phyloP scores from a whole-genome alignment of 2,113 vertebrate genomes.

The Myodes glareolus region DNA sequence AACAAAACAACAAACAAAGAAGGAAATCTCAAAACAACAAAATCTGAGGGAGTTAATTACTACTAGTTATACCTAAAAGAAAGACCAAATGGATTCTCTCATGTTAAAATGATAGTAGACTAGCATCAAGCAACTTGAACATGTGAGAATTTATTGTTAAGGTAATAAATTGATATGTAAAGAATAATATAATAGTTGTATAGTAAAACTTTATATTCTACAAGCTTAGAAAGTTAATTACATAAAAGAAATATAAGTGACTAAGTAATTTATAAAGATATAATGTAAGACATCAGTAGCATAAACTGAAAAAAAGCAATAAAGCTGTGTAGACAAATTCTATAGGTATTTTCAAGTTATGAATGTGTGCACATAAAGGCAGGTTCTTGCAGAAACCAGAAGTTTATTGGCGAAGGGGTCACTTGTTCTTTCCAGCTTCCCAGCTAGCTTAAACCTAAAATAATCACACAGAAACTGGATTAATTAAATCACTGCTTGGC shows the following conservation, averaged over 20 bases:
- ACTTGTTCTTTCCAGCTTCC: no score
- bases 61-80: not conserved
- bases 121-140: not conserved
- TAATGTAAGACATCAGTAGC: no score
- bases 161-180: not conserved
- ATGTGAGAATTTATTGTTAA: not conserved
- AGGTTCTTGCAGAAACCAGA: not conserved
- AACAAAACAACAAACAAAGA: no score
- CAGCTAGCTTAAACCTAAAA: no score
- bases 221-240: not conserved
- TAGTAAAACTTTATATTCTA: not conserved
- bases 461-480: no score
- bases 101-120: not conserved
- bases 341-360: not conserved
- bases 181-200: not conserved
- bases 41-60: not conserved
- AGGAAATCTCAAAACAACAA: not conserved
- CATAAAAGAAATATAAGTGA: not conserved
- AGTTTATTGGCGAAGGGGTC: no score
- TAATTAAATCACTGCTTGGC: no score
- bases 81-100: not conserved
- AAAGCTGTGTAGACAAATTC: not conserved
- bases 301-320: not conserved
- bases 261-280: not conserved
- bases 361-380: not conserved